phyloP scores from a whole-genome alignment of 2,888 invertebrate genomes.

The Xylota segnis region DNA sequence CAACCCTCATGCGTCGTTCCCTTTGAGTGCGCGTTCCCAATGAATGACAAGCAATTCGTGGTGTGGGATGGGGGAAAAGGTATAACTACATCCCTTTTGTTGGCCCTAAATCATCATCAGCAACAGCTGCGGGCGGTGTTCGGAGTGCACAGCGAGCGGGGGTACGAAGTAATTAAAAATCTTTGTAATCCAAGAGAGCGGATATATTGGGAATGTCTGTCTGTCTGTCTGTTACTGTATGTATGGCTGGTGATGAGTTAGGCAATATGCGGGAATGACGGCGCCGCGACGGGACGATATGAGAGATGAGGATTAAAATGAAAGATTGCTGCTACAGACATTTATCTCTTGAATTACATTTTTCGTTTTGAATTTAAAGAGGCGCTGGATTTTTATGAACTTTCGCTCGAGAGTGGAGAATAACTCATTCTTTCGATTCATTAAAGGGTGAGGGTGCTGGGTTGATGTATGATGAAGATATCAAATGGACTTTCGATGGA shows the following conservation, averaged over 20 bases:
- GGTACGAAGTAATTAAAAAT: constrained; percentile 55
- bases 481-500: background rate
- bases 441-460: background rate
- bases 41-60: constrained; percentile 33
- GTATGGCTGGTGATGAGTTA: constrained; percentile 24
- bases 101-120: constrained; percentile 64
- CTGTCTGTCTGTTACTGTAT: constrained; percentile 10
- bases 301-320: constrained; percentile 19
- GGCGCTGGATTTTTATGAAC: constrained; percentile 3
- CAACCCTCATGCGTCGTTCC: constrained; percentile 43
- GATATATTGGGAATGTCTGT: constrained; percentile 14
- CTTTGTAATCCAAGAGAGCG: constrained; percentile 41
- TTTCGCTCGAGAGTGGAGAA: background rate
- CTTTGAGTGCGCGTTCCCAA: constrained; percentile 38
- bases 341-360: constrained; percentile 8
- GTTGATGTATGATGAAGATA: background rate
- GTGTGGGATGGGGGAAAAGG: constrained; percentile 30
- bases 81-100: constrained; percentile 20
- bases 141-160: constrained; percentile 1
- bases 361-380: background rate
- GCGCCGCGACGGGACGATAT: background rate
- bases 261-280: background rate
- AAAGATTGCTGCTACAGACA: constrained; percentile 30
- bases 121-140: constrained; percentile 69
- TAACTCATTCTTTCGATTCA: background rate